phyloP scores from a whole-genome alignment of 2,113 vertebrate genomes.

The Emydura subglobosa region DNA sequence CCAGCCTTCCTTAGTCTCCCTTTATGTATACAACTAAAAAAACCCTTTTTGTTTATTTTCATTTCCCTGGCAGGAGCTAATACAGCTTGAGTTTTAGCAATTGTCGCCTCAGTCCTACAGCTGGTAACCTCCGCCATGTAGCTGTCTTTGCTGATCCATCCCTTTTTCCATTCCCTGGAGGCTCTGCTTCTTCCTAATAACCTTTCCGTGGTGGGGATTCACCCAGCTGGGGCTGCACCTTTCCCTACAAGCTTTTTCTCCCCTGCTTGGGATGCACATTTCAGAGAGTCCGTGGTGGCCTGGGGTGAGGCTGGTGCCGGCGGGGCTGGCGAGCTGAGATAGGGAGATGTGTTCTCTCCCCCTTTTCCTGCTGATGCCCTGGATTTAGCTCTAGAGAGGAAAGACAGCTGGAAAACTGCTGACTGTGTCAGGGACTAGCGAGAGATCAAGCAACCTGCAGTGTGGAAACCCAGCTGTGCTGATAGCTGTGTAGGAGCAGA shows the following conservation, averaged over 20 bases:
- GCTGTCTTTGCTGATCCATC: neutral
- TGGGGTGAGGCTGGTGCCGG: neutral
- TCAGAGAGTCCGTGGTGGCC: neutral
- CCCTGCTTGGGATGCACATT: neutral
- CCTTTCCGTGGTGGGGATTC: neutral
- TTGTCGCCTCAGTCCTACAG: neutral
- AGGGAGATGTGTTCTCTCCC: neutral
- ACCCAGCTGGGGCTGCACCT: neutral
- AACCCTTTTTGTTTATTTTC: neutral
- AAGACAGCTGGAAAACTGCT: slow-evolving; percentile 22
- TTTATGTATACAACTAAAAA: neutral
- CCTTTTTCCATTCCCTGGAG: neutral
- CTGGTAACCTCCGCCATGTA: neutral
- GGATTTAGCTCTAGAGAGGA: neutral
- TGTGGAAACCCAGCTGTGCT: rapidly evolving
- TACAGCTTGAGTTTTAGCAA: neutral
- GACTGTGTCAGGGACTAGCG: neutral
- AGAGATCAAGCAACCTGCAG: slow-evolving; percentile 29
- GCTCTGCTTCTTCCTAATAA: neutral
- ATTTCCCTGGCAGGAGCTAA: neutral
- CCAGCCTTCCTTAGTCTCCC: neutral
- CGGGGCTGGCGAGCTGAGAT: neutral
- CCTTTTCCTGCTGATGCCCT: neutral
- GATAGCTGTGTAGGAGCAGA: rapidly evolving
- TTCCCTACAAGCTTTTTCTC: neutral